Conservation (phyloP, 2,113 vertebrate genomes). For the Hymenochirus boettgeri region DNA sequence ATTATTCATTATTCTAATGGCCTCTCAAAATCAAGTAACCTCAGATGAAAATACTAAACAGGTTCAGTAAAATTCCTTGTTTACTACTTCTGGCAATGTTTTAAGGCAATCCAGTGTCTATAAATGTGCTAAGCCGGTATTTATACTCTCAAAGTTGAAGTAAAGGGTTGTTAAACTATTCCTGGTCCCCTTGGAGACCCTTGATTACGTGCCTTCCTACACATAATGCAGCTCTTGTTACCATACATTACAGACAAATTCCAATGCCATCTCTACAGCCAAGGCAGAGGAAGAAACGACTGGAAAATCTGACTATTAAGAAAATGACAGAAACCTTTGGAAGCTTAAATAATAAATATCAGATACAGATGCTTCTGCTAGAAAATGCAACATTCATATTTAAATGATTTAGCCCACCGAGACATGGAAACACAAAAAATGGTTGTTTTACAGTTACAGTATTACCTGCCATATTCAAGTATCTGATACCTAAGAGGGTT, state of each 20-base stretch:
- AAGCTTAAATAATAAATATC: constrained; percentile 3
- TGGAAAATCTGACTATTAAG: constrained; percentile 51
- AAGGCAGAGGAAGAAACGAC: constrained; percentile 36
- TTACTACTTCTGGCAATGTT: constrained; percentile 12
- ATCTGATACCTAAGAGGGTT: too few relatives aligned
- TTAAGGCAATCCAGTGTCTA: constrained; percentile 7
- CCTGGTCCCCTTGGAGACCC: constrained; percentile 9
- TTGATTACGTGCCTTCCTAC: constrained; percentile 37
- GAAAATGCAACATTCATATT: constrained; percentile 2
- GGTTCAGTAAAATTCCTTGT: too few relatives aligned
- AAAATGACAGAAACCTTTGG: constrained; percentile 4
- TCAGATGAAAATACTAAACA: too few relatives aligned
- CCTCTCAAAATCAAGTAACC: too few relatives aligned
- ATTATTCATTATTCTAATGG: too few relatives aligned
- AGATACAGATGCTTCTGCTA: background rate
- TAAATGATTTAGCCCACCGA: too few relatives aligned
- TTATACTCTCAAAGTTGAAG: constrained; percentile 1
- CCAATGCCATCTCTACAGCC: constrained; percentile 26
- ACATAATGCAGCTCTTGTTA: constrained; percentile 19
- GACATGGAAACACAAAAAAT: too few relatives aligned
- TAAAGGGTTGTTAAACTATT: constrained; percentile 19
- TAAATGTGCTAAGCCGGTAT: constrained; percentile 17
- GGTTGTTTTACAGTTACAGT: too few relatives aligned
- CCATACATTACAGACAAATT: constrained; percentile 31
- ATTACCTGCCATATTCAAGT: too few relatives aligned